Evolutionary conservation across 2,113 vertebrate species (phyloP), one percentile per base, ranked within the genome.

Genomic region (Oxyruncus cristatus): DNA sequence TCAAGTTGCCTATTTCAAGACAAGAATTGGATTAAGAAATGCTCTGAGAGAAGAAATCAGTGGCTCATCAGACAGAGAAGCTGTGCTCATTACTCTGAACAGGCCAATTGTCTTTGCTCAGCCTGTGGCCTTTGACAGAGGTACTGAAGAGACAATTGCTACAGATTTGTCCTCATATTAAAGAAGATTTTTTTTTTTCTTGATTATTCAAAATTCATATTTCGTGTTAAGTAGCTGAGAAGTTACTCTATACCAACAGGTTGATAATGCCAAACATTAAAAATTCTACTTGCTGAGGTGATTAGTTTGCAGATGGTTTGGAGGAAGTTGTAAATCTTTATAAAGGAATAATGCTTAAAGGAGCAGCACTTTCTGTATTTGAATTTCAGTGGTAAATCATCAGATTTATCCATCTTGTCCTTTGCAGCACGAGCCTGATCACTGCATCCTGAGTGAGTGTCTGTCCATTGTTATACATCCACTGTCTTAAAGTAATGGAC

Each of bases 1-100:
- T 97, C 99, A 99, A 92, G 99, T 99, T 96, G 99, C 99, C 8
- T 99, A 99, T 97, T 99, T 99, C 97, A 98, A 99, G 93, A 99
- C 99, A 49, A 98, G 99, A 76, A 99, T 99, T 44, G 99, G 99
- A 59, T 97, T 99, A 93, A 98, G 99, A 56, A 99, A 99, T 67
- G 99, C 99, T 49, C 98, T 99, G 55, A 97, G 99, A 97, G 99
- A 99, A 94, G 99, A 99, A 97, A 99, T 99, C 96, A 99, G 99
- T 77, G 98, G 99, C 49, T 99, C 99, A 30, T 99, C 99, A 14
- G 99, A 99, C 93, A 99, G 99, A 91, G 99, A 99, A 93, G 99
- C 99, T 7, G 99, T 99, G 55, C 99, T 99, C 62, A 99, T 99
- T 92, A 99, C 99, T 28, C 98, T 99, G 85, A 99, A 99, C 97